Evolutionary conservation across 64 coral and sea anemone species (phyloP).

Genomic region (Montipora capricornis): DNA sequence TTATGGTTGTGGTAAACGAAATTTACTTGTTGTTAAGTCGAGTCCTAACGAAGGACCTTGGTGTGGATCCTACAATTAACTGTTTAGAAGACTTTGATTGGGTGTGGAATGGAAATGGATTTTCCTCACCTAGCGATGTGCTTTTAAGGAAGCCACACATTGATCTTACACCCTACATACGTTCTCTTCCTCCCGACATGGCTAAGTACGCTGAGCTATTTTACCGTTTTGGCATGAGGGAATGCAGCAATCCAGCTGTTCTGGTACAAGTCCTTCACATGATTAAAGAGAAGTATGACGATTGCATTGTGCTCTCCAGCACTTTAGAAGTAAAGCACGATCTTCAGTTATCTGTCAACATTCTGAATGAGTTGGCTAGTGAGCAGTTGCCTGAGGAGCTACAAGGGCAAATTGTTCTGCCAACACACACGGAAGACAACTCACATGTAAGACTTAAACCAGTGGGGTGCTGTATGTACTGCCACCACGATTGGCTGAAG

Average conservation of each 20-base stretch:
- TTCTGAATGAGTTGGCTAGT: conserved; percentile 78
- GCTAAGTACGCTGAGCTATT: conserved; percentile 44
- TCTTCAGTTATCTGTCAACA: conserved; percentile 71
- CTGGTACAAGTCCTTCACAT: conserved; percentile 66
- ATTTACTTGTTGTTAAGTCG: conserved; percentile 29
- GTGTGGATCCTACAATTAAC: too few relatives aligned
- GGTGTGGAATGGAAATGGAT: conserved; percentile 97
- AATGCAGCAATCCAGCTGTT: conserved; percentile 37
- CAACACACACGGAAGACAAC: conserved; percentile 63
- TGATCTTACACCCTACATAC: conserved; percentile 77
- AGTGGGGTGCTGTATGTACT: conserved; percentile 86
- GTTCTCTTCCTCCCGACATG: conserved; percentile 60
- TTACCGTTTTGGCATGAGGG: conserved; percentile 49
- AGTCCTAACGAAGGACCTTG: too few relatives aligned
- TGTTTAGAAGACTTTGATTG: conserved; percentile 16
- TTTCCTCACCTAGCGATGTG: conserved; percentile 60
- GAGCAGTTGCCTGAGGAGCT: conserved; percentile 6
- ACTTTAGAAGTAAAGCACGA: conserved; percentile 57
- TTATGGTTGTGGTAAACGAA: conserved; percentile 46
- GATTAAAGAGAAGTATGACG: conserved; percentile 75
- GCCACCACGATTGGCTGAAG: conserved; percentile 81
- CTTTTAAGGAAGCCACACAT: conserved; percentile 50
- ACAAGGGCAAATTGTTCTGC: conserved; percentile 73
- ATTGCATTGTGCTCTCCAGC: too few relatives aligned
- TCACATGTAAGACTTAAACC: conserved; percentile 55